Percentiles rank a stretch among this genome's conserved stretches.
Evolutionary conservation across 2,797 vertebrate genomes (phyloP).

Genomic region (Macrochelys suwanniensis): DNA sequence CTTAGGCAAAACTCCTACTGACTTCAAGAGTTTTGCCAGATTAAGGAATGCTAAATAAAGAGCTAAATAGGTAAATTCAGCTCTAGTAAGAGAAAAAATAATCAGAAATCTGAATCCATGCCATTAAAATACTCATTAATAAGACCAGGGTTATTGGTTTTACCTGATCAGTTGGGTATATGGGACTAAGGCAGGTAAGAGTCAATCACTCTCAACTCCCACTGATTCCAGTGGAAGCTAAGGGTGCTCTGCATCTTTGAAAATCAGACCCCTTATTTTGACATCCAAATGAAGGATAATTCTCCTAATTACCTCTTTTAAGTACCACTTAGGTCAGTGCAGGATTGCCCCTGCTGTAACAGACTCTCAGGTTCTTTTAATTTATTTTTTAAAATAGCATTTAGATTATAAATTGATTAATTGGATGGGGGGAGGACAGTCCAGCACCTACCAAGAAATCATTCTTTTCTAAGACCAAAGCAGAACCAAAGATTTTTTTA

Average conservation of each 20-base stretch:
- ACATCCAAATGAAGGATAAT: conserved; percentile 42
- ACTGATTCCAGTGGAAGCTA: conserved; percentile 41
- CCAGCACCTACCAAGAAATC: conserved; percentile 27
- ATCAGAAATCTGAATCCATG: not conserved
- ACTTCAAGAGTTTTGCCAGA: not conserved
- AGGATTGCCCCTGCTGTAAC: conserved; percentile 40
- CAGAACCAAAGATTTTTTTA: conserved; percentile 2
- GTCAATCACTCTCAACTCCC: not conserved
- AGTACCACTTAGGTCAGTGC: conserved; percentile 37
- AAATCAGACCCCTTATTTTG: conserved; percentile 54
- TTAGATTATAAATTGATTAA: conserved; percentile 31
- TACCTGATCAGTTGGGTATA: conserved; percentile 1
- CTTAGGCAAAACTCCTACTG: conserved; percentile 43
- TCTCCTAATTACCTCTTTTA: conserved; percentile 47
- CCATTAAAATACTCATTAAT: conserved; percentile 45
- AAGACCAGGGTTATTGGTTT: conserved; percentile 45
- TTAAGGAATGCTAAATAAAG: not conserved
- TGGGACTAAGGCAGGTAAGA: not conserved
- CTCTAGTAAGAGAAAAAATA: not conserved
- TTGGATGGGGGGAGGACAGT: not conserved
- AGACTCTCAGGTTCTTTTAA: conserved; percentile 19
- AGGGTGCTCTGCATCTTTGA: conserved; percentile 31
- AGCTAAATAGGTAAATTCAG: not conserved
- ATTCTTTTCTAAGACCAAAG: conserved; percentile 22
- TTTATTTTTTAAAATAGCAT: conserved; percentile 53